Conservation (phyloP, 2,113 vertebrate genomes). For the Bostrychus sinensis region DNA sequence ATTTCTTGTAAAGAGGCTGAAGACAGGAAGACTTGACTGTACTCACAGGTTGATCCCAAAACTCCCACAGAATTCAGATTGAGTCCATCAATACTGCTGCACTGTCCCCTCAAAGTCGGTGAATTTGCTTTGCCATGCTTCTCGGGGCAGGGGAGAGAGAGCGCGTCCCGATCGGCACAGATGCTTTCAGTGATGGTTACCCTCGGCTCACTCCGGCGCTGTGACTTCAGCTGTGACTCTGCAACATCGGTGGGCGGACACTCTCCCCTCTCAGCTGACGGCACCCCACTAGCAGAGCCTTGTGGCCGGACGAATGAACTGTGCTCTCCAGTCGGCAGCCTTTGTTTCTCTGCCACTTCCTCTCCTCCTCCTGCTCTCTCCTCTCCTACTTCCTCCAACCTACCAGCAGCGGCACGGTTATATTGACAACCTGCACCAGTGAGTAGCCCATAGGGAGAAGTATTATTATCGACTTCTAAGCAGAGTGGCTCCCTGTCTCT, state of each 20-base stretch:
- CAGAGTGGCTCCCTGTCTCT: conserved; percentile 56
- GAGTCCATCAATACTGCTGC: conserved; percentile 39
- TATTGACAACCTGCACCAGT: conserved; percentile 62
- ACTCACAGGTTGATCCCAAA: conserved; percentile 25
- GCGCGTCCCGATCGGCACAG: conserved; percentile 52
- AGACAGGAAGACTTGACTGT: conserved; percentile 31
- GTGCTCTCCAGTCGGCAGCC: conserved; percentile 58
- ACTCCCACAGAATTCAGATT: conserved; percentile 47
- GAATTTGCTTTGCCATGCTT: conserved; percentile 53
- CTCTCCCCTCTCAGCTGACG: conserved; percentile 63
- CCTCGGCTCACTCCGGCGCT: conserved; percentile 55
- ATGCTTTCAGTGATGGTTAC: conserved; percentile 52
- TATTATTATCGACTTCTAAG: conserved; percentile 49
- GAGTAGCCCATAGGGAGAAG: conserved; percentile 51
- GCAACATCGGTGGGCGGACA: conserved; percentile 72
- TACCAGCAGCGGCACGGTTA: conserved; percentile 55
- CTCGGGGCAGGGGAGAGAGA: conserved; percentile 38
- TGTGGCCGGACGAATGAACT: conserved; percentile 69
- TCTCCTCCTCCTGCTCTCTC: conserved; percentile 38
- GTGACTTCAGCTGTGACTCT: conserved; percentile 71
- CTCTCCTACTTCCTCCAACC: conserved; percentile 49
- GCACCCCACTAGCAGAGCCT: conserved; percentile 64
- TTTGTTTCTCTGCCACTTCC: conserved; percentile 54
- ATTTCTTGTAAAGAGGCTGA: conserved; percentile 35
- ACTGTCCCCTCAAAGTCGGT: conserved; percentile 44